Evolutionary conservation across 2,113 vertebrate species (phyloP).

Genomic region (Atractosteus spatula): DNA sequence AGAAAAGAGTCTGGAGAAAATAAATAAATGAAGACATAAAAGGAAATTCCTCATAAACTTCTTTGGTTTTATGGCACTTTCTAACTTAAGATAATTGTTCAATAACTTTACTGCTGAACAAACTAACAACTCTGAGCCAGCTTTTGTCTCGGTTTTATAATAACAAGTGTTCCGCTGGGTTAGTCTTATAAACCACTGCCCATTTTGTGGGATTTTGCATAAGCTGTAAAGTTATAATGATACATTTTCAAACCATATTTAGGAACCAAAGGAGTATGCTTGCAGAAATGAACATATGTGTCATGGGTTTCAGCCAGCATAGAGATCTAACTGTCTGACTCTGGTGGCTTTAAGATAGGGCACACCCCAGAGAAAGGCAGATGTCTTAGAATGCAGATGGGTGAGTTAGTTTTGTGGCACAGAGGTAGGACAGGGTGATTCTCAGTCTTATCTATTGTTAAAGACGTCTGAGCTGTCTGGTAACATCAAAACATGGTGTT

Average conservation of each 20-base stretch:
- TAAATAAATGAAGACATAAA: not conserved
- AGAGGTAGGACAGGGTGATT: no score
- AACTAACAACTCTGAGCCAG: not conserved
- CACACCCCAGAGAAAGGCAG: not conserved
- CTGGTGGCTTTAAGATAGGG: not conserved
- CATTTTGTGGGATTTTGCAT: conserved; percentile 3
- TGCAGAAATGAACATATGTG: not conserved
- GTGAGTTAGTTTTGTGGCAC: not conserved
- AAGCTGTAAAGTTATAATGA: not conserved
- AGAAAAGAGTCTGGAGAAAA: not conserved
- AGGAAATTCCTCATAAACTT: not conserved
- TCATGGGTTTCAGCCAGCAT: not conserved
- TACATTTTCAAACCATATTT: not conserved
- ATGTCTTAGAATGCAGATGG: not conserved
- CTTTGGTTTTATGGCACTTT: not conserved
- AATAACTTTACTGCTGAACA: conserved; percentile 1
- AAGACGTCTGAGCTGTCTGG: no score
- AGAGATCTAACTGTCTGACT: not conserved
- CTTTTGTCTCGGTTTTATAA: not conserved
- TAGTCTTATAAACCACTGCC: not conserved
- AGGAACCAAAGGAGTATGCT: not conserved
- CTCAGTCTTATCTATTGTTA: no score
- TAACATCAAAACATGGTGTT: no score
- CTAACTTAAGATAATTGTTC: not conserved
- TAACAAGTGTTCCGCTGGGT: not conserved